phyloP scores from a whole-genome alignment of 2,113 vertebrate species.

The Vulpes lagopus region DNA sequence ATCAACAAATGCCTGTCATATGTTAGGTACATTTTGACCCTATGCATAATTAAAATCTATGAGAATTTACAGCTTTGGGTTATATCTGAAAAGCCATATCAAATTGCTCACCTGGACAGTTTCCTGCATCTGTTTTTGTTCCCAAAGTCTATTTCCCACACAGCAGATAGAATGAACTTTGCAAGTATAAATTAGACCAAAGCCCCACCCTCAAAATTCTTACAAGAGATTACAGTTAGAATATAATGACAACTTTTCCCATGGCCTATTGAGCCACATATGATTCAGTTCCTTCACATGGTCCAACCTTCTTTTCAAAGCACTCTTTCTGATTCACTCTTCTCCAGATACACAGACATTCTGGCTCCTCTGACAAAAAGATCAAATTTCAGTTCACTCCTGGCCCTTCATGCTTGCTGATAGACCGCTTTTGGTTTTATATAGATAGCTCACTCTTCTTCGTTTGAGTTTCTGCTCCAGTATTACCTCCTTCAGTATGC shows the following conservation, averaged over 20 bases:
- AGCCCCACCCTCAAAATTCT: not conserved
- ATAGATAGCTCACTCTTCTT: not conserved
- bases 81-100: not conserved
- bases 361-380: not conserved
- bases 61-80: slow-evolving; percentile 37
- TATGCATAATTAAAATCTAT: not conserved
- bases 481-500: not conserved
- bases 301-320: not conserved
- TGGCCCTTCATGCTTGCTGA: not conserved
- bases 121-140: not conserved
- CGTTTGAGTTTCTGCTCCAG: not conserved
- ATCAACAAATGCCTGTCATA: not conserved
- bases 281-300: not conserved
- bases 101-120: not conserved
- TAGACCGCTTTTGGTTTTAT: not conserved
- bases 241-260: not conserved
- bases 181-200: not conserved
- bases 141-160: not conserved
- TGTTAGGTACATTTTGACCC: not conserved
- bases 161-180: not conserved
- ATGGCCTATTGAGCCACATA: not conserved
- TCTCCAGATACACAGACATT: not conserved
- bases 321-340: not conserved
- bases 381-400: not conserved
- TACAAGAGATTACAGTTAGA: not conserved